Conservation (phyloP, 2,888 invertebrate genomes). For the Eristalinus aeneus region DNA sequence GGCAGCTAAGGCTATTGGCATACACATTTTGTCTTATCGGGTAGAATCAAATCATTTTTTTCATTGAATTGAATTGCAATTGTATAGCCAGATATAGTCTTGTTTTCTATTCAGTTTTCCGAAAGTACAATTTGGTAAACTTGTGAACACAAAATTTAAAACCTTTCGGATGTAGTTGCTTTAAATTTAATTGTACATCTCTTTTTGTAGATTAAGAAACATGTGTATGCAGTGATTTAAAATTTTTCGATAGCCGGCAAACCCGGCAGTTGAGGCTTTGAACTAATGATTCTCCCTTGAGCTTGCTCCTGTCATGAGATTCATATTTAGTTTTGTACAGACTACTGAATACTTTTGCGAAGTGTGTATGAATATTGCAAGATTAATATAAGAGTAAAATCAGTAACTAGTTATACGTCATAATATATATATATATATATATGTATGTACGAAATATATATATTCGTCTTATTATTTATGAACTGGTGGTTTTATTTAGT, state of each 20-base stretch:
- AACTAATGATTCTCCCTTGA: conserved; percentile 9
- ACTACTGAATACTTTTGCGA: conserved; percentile 29
- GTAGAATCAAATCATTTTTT: neutral
- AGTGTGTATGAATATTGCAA: conserved; percentile 39
- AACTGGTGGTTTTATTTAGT: neutral
- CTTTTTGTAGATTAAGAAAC: conserved; percentile 6
- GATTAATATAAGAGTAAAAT: conserved; percentile 52
- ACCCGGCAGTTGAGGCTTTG: neutral
- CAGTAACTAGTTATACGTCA: conserved; percentile 52
- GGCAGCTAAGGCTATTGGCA: neutral
- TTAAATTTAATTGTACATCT: conserved; percentile 8
- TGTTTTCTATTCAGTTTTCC: neutral
- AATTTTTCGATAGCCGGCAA: neutral
- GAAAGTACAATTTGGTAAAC: neutral
- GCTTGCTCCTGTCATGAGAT: conserved; percentile 16
- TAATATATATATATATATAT: conserved; percentile 32
- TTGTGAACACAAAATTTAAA: neutral
- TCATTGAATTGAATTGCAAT: neutral
- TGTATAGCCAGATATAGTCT: neutral
- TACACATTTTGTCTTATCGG: neutral
- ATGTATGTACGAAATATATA: neutral
- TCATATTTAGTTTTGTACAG: conserved; percentile 62
- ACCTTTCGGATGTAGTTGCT: neutral
- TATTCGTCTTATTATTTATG: neutral
- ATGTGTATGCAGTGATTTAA: neutral